Evolutionary conservation across 2,113 vertebrate species (phyloP).

Genomic region (Ctenomys sociabilis): DNA sequence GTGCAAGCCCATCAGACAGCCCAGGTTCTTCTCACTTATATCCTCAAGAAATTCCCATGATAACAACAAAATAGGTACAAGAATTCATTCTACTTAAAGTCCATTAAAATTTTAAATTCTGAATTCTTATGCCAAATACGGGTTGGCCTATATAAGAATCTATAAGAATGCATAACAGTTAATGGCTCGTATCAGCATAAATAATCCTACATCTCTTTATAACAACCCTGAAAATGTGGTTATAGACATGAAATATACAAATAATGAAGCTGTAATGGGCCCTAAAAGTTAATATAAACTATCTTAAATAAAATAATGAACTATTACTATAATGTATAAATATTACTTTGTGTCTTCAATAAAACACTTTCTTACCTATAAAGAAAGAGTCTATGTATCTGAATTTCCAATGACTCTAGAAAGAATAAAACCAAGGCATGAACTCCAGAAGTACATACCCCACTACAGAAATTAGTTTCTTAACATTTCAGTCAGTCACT

Average conservation of each 20-base stretch:
- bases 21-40: too few species aligned
- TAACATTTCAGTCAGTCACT: neutral
- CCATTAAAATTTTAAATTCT: neutral
- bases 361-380: constrained; percentile 18
- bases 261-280: neutral
- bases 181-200: neutral
- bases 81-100: neutral
- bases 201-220: neutral
- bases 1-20: rapidly evolving
- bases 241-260: neutral
- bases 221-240: neutral
- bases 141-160: neutral
- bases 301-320: constrained; percentile 4
- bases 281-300: constrained; percentile 23
- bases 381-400: neutral
- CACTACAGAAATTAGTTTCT: constrained; percentile 58
- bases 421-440: constrained; percentile 22
- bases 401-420: constrained; percentile 21
- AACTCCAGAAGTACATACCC: constrained; percentile 19
- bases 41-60: neutral
- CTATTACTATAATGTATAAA: neutral
- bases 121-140: neutral
- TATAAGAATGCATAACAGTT: neutral
- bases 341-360: neutral
- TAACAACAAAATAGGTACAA: neutral